These are phyloP conservation scores for Apoderus coryli DNA, from an alignment of 2,888 invertebrate genomes.

Conservation along the genomic window DNA sequence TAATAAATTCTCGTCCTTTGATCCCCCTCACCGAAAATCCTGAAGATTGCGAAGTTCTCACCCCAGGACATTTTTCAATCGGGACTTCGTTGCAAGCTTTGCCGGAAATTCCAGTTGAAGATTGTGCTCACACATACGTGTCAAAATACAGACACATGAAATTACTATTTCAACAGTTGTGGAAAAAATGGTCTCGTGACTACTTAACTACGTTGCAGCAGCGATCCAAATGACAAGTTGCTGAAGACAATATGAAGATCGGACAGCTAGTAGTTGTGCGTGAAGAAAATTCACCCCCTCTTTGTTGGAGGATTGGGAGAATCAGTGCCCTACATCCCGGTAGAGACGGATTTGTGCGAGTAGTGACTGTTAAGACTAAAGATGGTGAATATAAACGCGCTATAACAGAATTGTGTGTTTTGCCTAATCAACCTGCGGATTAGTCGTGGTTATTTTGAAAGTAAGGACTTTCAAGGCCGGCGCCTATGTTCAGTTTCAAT, in stretches of 20 bases:
- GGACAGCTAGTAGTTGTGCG: slow-evolving; percentile 10
- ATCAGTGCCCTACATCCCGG: slow-evolving; percentile 11
- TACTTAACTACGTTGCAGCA: slow-evolving; percentile 18
- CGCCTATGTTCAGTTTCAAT: no score
- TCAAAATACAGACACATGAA: slow-evolving; percentile 16
- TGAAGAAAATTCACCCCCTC: slow-evolving; percentile 13
- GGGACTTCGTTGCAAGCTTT: slow-evolving; percentile 15
- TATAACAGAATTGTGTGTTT: slow-evolving; percentile 5
- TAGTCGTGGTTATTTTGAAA: no score
- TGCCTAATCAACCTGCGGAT: no score
- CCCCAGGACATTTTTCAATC: slow-evolving; percentile 20
- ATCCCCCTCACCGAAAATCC: slow-evolving; percentile 18
- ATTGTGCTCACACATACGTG: slow-evolving; percentile 10
- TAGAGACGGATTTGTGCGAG: slow-evolving; percentile 10
- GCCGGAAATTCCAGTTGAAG: slow-evolving; percentile 13
- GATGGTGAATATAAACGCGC: slow-evolving; percentile 6
- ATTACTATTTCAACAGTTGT: slow-evolving; percentile 15
- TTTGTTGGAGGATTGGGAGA: slow-evolving; percentile 12
- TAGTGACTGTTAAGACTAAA: slow-evolving; percentile 9
- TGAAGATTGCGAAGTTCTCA: slow-evolving; percentile 16
- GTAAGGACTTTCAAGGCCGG: no score
- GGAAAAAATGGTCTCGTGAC: slow-evolving; percentile 16
- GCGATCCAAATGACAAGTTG: slow-evolving; percentile 12
- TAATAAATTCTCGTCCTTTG: slow-evolving; percentile 23
- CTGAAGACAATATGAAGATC: slow-evolving; percentile 1